Evolutionary conservation across 2,888 invertebrate species (phyloP).

Genomic region (Apodemia arnacis): DNA sequence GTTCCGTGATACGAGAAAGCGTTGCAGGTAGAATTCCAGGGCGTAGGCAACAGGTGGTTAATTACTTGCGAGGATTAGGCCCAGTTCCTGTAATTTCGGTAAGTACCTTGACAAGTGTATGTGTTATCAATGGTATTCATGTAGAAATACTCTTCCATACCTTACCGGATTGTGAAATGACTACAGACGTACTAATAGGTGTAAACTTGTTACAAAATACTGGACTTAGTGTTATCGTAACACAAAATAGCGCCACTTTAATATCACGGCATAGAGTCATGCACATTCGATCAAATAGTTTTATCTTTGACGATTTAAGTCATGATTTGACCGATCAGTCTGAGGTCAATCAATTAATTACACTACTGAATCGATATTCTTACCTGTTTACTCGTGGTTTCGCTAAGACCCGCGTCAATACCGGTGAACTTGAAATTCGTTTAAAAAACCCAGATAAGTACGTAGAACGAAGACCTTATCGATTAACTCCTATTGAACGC

Average conservation of each 20-base stretch:
- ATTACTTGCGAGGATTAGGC: conserved; percentile 29
- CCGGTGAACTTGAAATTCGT: conserved; percentile 28
- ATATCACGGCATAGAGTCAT: neutral
- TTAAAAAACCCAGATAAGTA: conserved; percentile 40
- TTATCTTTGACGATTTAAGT: neutral
- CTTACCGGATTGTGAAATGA: conserved; percentile 42
- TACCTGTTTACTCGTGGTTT: neutral
- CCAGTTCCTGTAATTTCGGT: conserved; percentile 34
- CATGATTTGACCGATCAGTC: neutral
- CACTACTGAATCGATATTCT: neutral
- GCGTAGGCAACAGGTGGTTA: conserved; percentile 7
- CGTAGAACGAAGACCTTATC: conserved; percentile 37
- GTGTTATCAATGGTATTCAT: conserved; percentile 34
- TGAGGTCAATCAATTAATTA: neutral
- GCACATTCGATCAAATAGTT: neutral
- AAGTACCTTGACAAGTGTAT: conserved; percentile 25
- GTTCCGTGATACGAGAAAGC: conserved; percentile 23
- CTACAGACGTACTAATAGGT: conserved; percentile 41
- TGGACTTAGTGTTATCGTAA: neutral
- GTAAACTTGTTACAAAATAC: neutral
- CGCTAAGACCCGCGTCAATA: neutral
- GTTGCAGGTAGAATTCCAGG: conserved; percentile 27
- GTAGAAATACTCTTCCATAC: conserved; percentile 42
- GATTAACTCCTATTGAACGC: conserved; percentile 37
- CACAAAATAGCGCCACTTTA: neutral